phyloP scores from a whole-genome alignment of 2,888 invertebrate genomes.

The Meandrusa payeni region DNA sequence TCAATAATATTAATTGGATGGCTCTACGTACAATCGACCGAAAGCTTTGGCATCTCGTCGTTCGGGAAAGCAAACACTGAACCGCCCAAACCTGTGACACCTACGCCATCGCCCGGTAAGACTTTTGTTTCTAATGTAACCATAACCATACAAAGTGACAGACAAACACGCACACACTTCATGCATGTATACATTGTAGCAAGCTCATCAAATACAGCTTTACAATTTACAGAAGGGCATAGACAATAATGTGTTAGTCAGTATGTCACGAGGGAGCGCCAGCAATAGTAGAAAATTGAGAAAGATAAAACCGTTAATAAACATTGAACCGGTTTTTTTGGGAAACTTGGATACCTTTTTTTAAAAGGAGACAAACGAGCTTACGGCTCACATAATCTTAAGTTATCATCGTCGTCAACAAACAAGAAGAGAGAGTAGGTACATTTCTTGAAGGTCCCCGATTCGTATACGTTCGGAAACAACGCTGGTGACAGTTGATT shows the following conservation, averaged over 20 bases:
- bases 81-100: constrained; percentile 59
- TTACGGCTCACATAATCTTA: too few relatives aligned
- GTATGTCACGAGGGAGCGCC: too few relatives aligned
- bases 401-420: too few relatives aligned
- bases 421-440: too few relatives aligned
- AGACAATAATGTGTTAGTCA: background rate
- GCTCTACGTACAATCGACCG: constrained; percentile 41
- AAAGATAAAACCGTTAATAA: too few relatives aligned
- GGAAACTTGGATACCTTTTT: too few relatives aligned
- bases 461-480: too few relatives aligned
- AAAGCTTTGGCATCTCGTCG: constrained; percentile 64
- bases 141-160: constrained; percentile 12
- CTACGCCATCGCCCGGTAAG: constrained; percentile 68
- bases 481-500: too few relatives aligned
- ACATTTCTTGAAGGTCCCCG: too few relatives aligned
- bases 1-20: constrained; percentile 43
- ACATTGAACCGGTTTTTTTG: too few relatives aligned
- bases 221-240: constrained; percentile 1
- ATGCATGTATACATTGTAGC: constrained; percentile 16
- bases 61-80: constrained; percentile 71
- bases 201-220: constrained; percentile 18
- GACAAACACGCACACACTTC: constrained; percentile 24
- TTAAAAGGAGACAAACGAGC: too few relatives aligned
- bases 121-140: constrained; percentile 36
- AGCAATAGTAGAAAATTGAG: too few relatives aligned